Conservation (phyloP, 2,113 vertebrate species). For the Nettapus auritus region DNA sequence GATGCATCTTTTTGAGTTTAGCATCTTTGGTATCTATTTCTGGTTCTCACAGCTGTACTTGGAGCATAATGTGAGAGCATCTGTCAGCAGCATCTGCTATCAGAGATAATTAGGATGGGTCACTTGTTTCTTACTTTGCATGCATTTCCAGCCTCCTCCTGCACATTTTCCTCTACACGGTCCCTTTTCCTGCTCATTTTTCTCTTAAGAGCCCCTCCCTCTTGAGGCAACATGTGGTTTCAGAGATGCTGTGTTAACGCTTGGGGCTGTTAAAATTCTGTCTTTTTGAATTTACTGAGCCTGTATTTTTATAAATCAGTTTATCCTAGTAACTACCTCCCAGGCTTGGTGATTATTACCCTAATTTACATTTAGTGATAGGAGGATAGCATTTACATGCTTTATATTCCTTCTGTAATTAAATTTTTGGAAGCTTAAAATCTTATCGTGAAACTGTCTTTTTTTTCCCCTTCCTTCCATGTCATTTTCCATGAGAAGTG, state of each 20-base stretch:
- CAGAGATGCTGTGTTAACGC: neutral
- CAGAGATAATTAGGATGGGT: slow-evolving; percentile 45
- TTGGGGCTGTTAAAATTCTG: neutral
- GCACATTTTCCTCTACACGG: neutral
- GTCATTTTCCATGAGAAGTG: neutral
- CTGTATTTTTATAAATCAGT: neutral
- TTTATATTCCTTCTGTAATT: neutral
- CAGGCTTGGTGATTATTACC: neutral
- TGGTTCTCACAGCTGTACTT: slow-evolving; percentile 35
- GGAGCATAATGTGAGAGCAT: slow-evolving; percentile 36
- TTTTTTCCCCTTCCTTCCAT: neutral
- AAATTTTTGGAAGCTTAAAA: neutral
- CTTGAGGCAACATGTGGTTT: neutral
- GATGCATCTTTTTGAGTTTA: neutral
- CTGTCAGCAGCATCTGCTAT: slow-evolving; percentile 58
- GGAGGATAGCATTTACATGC: neutral
- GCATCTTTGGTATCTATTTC: neutral
- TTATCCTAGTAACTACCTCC: neutral
- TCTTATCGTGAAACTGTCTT: neutral
- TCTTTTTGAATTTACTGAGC: neutral
- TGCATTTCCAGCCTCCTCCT: neutral
- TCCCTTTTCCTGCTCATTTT: neutral
- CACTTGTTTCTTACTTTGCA: slow-evolving; percentile 31
- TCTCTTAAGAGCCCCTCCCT: neutral
- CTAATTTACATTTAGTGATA: neutral